phyloP scores from a whole-genome alignment of 2,113 vertebrate genomes.

The Gymnobelideus leadbeateri region DNA sequence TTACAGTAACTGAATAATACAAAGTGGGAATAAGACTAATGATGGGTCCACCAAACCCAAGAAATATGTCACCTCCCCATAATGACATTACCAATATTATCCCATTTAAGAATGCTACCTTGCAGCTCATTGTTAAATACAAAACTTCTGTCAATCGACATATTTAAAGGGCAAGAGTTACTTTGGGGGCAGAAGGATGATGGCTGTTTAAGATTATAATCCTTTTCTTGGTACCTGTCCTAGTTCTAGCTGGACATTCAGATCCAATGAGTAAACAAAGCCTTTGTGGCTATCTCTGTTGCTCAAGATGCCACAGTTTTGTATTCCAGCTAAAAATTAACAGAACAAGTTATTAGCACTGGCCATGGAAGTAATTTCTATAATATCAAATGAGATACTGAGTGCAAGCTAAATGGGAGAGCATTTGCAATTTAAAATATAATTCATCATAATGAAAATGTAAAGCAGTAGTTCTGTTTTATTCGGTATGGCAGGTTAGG shows the following conservation, averaged over 20 bases:
- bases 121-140: constrained; percentile 7
- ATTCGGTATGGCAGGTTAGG: constrained; percentile 97
- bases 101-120: constrained; percentile 54
- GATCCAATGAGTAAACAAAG: constrained; percentile 47
- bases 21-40: constrained; percentile 62
- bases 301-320: constrained; percentile 43
- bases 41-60: constrained; percentile 48
- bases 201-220: neutral
- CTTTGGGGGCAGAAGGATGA: constrained; percentile 38
- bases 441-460: constrained; percentile 99
- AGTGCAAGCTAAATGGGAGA: constrained; percentile 81
- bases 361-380: constrained; percentile 77
- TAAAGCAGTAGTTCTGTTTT: constrained; percentile 98
- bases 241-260: constrained; percentile 41
- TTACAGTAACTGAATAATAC: constrained; percentile 66
- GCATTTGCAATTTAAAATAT: constrained; percentile 99
- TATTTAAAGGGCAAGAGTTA: constrained; percentile 54
- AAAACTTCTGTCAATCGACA: constrained; percentile 11
- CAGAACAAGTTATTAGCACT: constrained; percentile 79
- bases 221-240: constrained; percentile 26
- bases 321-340: constrained; percentile 72
- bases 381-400: constrained; percentile 67
- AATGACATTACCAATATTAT: constrained; percentile 42
- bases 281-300: neutral
- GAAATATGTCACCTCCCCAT: constrained; percentile 2